These are phyloP conservation scores for Lepidocyrtoides sp. DNA, from an alignment of 2,888 invertebrate species.

Conservation along the genomic window DNA sequence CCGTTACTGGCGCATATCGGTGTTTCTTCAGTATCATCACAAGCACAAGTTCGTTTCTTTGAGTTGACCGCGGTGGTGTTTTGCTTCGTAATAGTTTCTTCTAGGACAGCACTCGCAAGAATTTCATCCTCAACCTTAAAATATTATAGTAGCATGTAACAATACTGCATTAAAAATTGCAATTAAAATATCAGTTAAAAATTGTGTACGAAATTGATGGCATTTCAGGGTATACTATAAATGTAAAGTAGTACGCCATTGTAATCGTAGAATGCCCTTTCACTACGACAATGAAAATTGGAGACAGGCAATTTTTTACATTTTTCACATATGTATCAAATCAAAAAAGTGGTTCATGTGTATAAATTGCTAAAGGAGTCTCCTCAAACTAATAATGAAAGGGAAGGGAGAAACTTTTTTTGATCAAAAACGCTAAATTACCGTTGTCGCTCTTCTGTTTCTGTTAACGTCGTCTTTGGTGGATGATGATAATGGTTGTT, in stretches of 20 bases:
- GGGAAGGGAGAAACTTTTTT: conserved; percentile 25
- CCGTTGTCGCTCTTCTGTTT: conserved; percentile 46
- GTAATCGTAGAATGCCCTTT: not conserved
- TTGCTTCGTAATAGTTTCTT: conserved; percentile 37
- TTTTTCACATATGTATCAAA: conserved; percentile 6
- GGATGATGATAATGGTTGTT: conserved; percentile 9
- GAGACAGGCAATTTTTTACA: conserved; percentile 19
- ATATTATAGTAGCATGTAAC: not conserved
- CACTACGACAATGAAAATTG: not conserved
- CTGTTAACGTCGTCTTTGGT: not conserved
- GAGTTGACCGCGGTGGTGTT: conserved; percentile 51
- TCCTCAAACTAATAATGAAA: not conserved
- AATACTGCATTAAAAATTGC: not conserved
- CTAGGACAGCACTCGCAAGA: conserved; percentile 12
- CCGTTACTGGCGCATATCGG: conserved; percentile 83
- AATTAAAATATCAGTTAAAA: not conserved
- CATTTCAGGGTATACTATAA: too few relatives aligned
- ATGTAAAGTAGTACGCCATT: too few relatives aligned
- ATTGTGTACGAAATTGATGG: not conserved
- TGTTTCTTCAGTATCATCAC: conserved; percentile 77
- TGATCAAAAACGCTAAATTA: conserved; percentile 48
- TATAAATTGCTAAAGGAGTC: not conserved
- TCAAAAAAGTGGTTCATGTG: not conserved
- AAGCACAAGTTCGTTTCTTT: conserved; percentile 79
- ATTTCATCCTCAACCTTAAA: conserved; percentile 1